A percentile compares a stretch with the other conserved stretches of the same genome.
phyloP scores from a whole-genome alignment of 2,113 vertebrate species.

The Pterophyllum scalare region DNA sequence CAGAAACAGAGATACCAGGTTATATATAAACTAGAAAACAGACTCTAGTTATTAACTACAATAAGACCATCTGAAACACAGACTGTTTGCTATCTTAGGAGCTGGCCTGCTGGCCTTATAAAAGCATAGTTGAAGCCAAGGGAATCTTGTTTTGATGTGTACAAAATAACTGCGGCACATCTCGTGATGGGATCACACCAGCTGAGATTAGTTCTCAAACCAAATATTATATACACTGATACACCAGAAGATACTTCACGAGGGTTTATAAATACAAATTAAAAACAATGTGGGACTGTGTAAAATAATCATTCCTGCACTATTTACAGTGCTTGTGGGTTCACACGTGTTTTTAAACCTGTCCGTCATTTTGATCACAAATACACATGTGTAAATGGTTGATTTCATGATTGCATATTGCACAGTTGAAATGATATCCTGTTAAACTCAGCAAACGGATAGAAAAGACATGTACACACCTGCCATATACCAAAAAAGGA shows the following conservation, averaged over 20 bases:
- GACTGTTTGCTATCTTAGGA: background rate
- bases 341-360: background rate
- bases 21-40: constrained; percentile 40
- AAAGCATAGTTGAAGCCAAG: constrained; percentile 26
- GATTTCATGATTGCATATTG: background rate
- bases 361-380: background rate
- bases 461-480: background rate
- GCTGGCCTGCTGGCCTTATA: constrained; percentile 14
- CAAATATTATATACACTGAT: background rate
- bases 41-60: constrained; percentile 28
- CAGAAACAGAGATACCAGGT: constrained; percentile 38
- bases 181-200: background rate
- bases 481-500: background rate
- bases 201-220: background rate
- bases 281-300: background rate
- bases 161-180: background rate
- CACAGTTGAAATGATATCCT: background rate
- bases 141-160: constrained; percentile 32
- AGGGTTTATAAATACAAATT: background rate
- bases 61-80: constrained; percentile 53
- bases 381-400: background rate
- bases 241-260: background rate
- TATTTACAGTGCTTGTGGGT: background rate
- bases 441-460: background rate
- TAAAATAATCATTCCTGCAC: background rate